Conservation (phyloP, 2,797 vertebrate genomes). For the Corythornis leucogaster region DNA sequence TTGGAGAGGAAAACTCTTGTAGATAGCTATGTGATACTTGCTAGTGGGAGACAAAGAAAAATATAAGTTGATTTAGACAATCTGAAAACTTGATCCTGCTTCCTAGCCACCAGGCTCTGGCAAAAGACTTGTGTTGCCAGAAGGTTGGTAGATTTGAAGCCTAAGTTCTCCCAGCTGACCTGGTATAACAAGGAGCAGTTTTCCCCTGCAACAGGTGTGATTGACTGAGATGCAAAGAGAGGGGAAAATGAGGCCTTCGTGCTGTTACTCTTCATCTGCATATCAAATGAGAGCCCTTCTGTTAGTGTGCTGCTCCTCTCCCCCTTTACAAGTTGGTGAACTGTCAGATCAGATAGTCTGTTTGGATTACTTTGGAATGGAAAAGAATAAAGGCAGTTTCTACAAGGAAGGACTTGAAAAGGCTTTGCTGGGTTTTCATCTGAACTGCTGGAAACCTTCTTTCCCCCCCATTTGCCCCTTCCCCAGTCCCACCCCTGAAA, state of each 20-base stretch:
- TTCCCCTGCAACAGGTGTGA: constrained; percentile 40
- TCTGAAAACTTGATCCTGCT: neutral
- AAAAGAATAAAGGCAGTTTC: constrained; percentile 57
- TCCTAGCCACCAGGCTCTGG: neutral
- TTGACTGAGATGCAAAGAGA: constrained; percentile 11
- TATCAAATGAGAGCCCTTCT: constrained; percentile 9
- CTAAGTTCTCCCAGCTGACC: neutral
- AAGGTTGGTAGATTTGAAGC: neutral
- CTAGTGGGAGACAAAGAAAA: neutral
- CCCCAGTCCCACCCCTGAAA: neutral
- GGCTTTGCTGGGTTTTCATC: constrained; percentile 15
- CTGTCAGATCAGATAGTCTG: constrained; percentile 31
- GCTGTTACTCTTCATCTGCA: neutral
- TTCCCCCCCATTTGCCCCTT: neutral
- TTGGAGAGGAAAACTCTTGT: neutral
- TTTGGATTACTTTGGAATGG: constrained; percentile 51
- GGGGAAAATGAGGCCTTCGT: neutral
- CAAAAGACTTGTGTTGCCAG: neutral
- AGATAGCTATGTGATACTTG: neutral
- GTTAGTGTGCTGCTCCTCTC: neutral
- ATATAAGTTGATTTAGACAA: neutral
- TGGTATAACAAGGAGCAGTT: neutral
- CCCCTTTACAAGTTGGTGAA: neutral
- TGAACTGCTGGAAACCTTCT: constrained; percentile 47
- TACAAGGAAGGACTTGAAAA: constrained; percentile 42